These are phyloP conservation scores for Phasia obesa DNA, from an alignment of 2,888 invertebrate genomes.

Conservation along the genomic window DNA sequence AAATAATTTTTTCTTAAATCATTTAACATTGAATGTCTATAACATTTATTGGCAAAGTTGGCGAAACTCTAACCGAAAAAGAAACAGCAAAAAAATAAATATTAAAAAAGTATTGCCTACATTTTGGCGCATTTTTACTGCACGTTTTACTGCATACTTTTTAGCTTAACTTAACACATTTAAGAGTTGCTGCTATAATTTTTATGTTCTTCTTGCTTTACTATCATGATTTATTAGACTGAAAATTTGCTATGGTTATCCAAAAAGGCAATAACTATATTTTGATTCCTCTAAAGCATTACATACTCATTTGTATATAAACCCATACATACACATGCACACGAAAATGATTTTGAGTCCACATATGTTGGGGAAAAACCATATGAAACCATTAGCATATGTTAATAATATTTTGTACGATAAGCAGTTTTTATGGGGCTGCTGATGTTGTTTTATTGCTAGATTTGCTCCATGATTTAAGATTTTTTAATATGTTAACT, in stretches of 20 bases:
- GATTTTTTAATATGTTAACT: constrained; percentile 57
- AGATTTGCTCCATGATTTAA: constrained; percentile 49
- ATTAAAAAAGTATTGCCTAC: constrained; percentile 52
- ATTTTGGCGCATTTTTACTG: constrained; percentile 66
- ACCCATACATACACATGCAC: background rate
- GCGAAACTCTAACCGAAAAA: constrained; percentile 40
- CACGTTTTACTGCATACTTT: constrained; percentile 68
- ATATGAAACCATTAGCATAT: constrained; percentile 71
- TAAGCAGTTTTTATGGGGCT: constrained; percentile 65
- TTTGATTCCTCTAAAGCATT: constrained; percentile 34
- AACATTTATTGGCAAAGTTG: constrained; percentile 69
- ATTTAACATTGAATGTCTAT: constrained; percentile 59
- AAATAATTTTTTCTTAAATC: constrained; percentile 31
- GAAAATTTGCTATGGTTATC: constrained; percentile 70
- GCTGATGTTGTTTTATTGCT: constrained; percentile 33
- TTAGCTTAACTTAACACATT: constrained; percentile 59
- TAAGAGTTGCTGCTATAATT: constrained; percentile 38
- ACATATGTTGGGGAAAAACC: constrained; percentile 46
- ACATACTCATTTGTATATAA: background rate
- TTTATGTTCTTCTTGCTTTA: constrained; percentile 43
- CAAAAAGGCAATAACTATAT: constrained; percentile 50
- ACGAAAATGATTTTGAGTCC: background rate
- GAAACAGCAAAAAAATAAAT: constrained; percentile 12
- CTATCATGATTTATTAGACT: constrained; percentile 70
- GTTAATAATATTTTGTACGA: constrained; percentile 70